Percentiles rank a stretch among this genome's conserved stretches.
Evolutionary conservation across 2,888 invertebrate genomes (phyloP).

Genomic region (Callyntrura sp.): DNA sequence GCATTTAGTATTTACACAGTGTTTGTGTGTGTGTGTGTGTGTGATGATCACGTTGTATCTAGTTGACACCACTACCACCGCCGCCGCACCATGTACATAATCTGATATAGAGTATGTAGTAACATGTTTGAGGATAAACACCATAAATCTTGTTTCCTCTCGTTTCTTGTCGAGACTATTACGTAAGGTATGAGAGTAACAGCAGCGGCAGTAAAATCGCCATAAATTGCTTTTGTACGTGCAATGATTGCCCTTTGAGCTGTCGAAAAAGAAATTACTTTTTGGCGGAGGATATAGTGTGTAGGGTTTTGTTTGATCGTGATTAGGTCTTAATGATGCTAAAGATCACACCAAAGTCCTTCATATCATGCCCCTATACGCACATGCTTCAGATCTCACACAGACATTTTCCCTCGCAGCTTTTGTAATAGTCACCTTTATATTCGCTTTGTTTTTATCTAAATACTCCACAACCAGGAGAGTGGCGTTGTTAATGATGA

Average conservation of each 20-base stretch:
- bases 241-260: slow-evolving; percentile 70
- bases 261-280: slow-evolving; percentile 70
- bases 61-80: not conserved
- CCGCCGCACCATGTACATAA: not conserved
- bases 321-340: slow-evolving; percentile 72
- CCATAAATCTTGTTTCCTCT: slow-evolving; percentile 46
- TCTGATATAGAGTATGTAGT: too few species aligned
- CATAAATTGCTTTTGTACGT: slow-evolving; percentile 64
- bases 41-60: not conserved
- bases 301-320: slow-evolving; percentile 47
- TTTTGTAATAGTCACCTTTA: slow-evolving; percentile 15
- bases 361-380: too few species aligned
- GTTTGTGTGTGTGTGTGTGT: not conserved
- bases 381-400: slow-evolving; percentile 8
- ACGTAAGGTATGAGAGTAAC: not conserved
- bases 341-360: slow-evolving; percentile 66
- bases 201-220: slow-evolving; percentile 26
- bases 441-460: slow-evolving; percentile 26
- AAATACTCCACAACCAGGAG: not conserved
- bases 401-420: not conserved
- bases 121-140: slow-evolving; percentile 63
- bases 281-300: not conserved
- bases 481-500: not conserved
- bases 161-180: not conserved
- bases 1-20: too few species aligned